Conservation (phyloP, 2,888 invertebrate species). For the Meloe dianella region DNA sequence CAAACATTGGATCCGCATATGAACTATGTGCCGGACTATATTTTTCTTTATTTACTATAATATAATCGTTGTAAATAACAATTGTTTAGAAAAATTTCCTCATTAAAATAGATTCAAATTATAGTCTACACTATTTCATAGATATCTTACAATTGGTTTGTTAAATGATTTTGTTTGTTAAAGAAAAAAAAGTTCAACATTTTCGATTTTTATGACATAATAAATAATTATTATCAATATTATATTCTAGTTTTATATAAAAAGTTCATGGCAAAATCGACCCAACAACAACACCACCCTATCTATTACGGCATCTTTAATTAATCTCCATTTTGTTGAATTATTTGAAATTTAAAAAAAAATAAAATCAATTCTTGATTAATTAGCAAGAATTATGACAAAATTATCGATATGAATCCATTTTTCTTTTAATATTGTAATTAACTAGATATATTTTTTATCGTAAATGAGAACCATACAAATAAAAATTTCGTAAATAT, state of each 20-base stretch:
- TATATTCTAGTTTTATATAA: not conserved
- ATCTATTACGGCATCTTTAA: conserved; percentile 6
- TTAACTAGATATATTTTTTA: too few relatives aligned
- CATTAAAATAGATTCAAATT: too few relatives aligned
- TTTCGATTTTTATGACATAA: not conserved
- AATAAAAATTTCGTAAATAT: too few relatives aligned
- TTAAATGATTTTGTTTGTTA: not conserved
- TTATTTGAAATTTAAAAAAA: not conserved
- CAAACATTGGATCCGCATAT: not conserved
- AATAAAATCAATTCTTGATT: too few relatives aligned
- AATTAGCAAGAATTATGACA: not conserved
- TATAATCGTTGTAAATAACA: not conserved
- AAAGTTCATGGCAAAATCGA: conserved; percentile 6
- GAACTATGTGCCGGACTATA: not conserved
- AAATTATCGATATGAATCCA: not conserved
- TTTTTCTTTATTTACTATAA: not conserved
- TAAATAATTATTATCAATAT: conserved; percentile 1
- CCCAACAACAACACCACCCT: conserved; percentile 9
- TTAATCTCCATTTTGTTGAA: not conserved
- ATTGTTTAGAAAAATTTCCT: not conserved
- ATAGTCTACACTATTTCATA: not conserved
- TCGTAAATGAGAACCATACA: too few relatives aligned
- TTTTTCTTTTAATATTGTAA: too few relatives aligned
- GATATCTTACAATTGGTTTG: not conserved
- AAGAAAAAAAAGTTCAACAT: not conserved